Percentiles rank a stretch among this genome's conserved stretches.
phyloP scores from a whole-genome alignment of 1,140 invertebrate genomes.

The Chrysopa pallens region DNA sequence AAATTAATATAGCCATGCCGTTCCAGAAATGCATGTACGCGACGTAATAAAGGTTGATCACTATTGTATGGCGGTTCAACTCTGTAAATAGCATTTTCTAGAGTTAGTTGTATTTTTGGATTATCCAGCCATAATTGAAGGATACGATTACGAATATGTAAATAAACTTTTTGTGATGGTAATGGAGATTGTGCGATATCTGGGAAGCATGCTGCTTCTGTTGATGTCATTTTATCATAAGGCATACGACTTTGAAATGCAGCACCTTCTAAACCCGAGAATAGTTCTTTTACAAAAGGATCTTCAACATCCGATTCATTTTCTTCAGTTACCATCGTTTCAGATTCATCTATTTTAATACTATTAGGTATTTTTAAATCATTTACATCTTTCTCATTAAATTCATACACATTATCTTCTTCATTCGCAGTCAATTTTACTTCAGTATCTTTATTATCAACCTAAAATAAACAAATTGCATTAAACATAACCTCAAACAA shows the following conservation, averaged over 20 bases:
- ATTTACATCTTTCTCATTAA: slow-evolving; percentile 24
- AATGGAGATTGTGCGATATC: slow-evolving; percentile 69
- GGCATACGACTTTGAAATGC: slow-evolving; percentile 86
- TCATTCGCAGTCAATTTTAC: slow-evolving; percentile 41
- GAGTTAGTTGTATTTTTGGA: slow-evolving; percentile 78
- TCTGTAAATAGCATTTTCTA: slow-evolving; percentile 61
- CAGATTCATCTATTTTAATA: slow-evolving; percentile 21
- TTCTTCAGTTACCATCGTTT: slow-evolving; percentile 31
- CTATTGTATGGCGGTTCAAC: slow-evolving; percentile 87
- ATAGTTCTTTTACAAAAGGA: slow-evolving; percentile 20
- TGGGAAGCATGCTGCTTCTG: slow-evolving; percentile 84
- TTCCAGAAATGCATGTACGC: slow-evolving; percentile 85
- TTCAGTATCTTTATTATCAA: slow-evolving; percentile 47
- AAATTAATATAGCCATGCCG: slow-evolving; percentile 97
- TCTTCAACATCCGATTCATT: slow-evolving; percentile 20
- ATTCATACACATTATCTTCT: slow-evolving; percentile 41
- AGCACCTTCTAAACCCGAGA: slow-evolving; percentile 67
- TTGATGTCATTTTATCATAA: slow-evolving; percentile 86
- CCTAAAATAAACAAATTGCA: slow-evolving; percentile 19
- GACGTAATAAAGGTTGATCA: slow-evolving; percentile 57
- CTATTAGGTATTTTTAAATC: slow-evolving; percentile 22
- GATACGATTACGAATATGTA: slow-evolving; percentile 84
- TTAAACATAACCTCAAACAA: background rate
- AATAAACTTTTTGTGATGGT: slow-evolving; percentile 75
- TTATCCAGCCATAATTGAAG: slow-evolving; percentile 96